Evolutionary conservation across 2,797 vertebrate genomes (phyloP), one percentile per base, ranked within the genome.

Genomic region (Uromys caudimaculatus): DNA sequence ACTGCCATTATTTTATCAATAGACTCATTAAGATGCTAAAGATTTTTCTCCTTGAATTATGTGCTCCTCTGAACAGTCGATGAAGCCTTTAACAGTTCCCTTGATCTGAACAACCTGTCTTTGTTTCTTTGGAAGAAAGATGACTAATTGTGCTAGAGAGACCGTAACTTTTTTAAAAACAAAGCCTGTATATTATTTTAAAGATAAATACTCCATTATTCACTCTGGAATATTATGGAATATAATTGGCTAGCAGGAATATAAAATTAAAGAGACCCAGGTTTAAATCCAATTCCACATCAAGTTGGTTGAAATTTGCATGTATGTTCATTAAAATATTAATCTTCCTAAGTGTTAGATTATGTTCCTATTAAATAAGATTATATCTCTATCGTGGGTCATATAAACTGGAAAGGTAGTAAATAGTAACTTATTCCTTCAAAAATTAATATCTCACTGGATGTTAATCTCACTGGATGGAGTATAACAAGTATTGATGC

Each of bases 41-140:
- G 95, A 97, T 97, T 97, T 97, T 97, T 97, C 97, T 91, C 12
- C 78, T 93, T 95, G 94, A 97, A 77, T 97, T 97, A 97, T 95
- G 67, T 96, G 71, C 44, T 94, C 52, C 64, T 93, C 77, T 96
- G 90, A 97, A 77, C n/a, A 95, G 84, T 95, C 91, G 52, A 56
- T 92, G 73, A 95, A 93, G 81, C 94, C 77, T 93, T 89, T 60
- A 90, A 73, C 27, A 92, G 93, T 94, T 93, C 44, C 29, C 71
- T 85, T 96, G 76, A 93, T 97, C 38, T 56, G 77, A 44, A 95
- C 71, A 97, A 79, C 91, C 24, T 95, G 52, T 81, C 24, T 95
- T 93, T 96, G 87, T 92, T 95, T 96, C 77, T 90, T 41, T 88
- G 56, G 58, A 93, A 87, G 71, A 86, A 16, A 12, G 71, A 13